Evolutionary conservation across 2,888 invertebrate genomes (phyloP).

Genomic region (Drosophila antonietae): DNA sequence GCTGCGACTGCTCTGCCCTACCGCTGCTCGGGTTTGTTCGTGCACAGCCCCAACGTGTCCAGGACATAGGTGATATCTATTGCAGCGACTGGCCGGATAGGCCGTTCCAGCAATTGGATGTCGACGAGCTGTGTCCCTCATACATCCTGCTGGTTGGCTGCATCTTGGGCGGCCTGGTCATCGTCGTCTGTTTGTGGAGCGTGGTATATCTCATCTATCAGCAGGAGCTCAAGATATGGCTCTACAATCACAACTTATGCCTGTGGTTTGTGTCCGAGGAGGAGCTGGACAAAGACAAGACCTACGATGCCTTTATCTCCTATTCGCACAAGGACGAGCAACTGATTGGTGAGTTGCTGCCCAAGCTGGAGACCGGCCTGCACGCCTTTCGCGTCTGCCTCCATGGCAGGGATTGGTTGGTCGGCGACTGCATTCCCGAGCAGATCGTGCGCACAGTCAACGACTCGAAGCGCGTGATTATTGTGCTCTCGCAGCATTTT

Average conservation of each 20-base stretch:
- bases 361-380: constrained; percentile 87
- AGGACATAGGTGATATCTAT: constrained; percentile 64
- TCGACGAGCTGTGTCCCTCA: constrained; percentile 84
- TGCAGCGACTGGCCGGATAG: constrained; percentile 55
- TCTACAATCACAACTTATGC: constrained; percentile 87
- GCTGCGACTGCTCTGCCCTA: constrained; percentile 88
- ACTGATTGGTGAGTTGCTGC: constrained; percentile 88
- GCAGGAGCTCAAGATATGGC: constrained; percentile 88
- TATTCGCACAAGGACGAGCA: constrained; percentile 91
- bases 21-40: constrained; percentile 86
- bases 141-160: constrained; percentile 82
- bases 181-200: constrained; percentile 81
- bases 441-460: constrained; percentile 89
- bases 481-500: constrained; percentile 89
- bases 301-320: constrained; percentile 91
- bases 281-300: constrained; percentile 87
- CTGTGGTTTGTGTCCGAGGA: constrained; percentile 88
- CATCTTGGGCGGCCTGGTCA: constrained; percentile 84
- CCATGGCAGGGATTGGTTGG: constrained; percentile 90
- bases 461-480: constrained; percentile 88
- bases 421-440: constrained; percentile 89
- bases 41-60: constrained; percentile 76
- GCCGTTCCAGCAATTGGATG: constrained; percentile 66
- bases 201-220: constrained; percentile 86
- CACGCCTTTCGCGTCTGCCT: constrained; percentile 88